Conservation (phyloP, 2,113 vertebrate species). For the Pedionomus torquatus region DNA sequence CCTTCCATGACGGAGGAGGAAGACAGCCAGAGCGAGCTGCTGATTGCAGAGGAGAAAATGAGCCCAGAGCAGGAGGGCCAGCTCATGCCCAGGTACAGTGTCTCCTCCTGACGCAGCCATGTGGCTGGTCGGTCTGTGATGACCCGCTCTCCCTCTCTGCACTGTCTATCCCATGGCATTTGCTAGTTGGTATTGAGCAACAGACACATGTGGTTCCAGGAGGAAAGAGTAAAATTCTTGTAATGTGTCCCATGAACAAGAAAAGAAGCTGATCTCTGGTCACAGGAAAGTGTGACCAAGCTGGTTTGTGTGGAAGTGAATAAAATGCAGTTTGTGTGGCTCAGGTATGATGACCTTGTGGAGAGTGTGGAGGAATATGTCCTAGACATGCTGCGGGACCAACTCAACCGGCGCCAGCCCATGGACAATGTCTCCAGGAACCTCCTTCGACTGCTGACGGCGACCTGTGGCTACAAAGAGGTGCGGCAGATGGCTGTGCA, state of each 20-base stretch:
- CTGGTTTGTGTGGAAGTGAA: background rate
- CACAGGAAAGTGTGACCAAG: background rate
- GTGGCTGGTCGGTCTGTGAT: background rate
- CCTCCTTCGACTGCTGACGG: constrained; percentile 91
- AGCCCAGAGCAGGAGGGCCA: constrained; percentile 96
- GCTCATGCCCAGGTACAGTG: constrained; percentile 90
- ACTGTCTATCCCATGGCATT: background rate
- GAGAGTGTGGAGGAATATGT: constrained; percentile 98
- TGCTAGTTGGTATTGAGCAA: background rate
- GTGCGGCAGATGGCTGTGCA: constrained; percentile 93
- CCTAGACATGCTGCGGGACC: constrained; percentile 92
- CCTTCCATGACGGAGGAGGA: constrained; percentile 95
- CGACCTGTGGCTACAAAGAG: constrained; percentile 95
- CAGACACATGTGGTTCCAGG: background rate
- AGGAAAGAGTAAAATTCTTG: background rate
- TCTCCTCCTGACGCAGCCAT: fast-evolving
- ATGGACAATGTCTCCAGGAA: constrained; percentile 97
- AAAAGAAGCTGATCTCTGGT: background rate
- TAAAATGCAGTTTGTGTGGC: background rate
- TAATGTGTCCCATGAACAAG: fast-evolving
- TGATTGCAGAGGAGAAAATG: constrained; percentile 97
- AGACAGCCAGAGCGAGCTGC: constrained; percentile 92
- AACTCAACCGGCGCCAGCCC: constrained; percentile 93
- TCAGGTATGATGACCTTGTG: constrained; percentile 92
- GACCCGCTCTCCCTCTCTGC: background rate